Percentiles rank a stretch among this genome's conserved stretches.
Evolutionary conservation across 1,140 invertebrate genomes (phyloP).

Genomic region (Aphidius ervi): DNA sequence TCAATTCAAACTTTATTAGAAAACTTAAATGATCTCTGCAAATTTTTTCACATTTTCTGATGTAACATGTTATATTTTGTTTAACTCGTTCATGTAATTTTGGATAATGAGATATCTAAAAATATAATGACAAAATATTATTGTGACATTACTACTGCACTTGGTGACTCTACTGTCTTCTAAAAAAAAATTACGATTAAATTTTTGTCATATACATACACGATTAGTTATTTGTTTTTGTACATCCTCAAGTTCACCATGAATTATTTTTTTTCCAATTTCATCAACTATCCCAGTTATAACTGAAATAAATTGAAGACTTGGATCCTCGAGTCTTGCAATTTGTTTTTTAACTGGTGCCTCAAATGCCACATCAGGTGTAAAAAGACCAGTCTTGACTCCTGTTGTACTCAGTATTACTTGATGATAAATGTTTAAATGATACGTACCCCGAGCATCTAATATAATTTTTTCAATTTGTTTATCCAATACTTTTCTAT

Average conservation of each 20-base stretch:
- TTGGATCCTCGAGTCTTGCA: conserved; percentile 90
- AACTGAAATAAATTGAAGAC: conserved; percentile 96
- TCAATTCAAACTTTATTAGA: conserved; percentile 94
- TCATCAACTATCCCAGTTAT: conserved; percentile 51
- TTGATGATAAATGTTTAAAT: neutral
- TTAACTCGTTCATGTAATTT: conserved; percentile 96
- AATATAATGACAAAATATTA: conserved; percentile 12
- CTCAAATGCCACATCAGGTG: conserved; percentile 99
- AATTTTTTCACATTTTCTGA: conserved; percentile 89
- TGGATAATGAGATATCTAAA: conserved; percentile 93
- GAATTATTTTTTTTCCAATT: too few species aligned
- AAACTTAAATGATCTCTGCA: conserved; percentile 95
- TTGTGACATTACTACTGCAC: too few species aligned
- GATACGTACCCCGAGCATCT: conserved; percentile 88
- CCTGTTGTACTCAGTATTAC: conserved; percentile 38
- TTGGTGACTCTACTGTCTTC: too few species aligned
- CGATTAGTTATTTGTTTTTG: conserved; percentile 91
- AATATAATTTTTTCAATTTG: conserved; percentile 99
- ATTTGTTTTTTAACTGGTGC: conserved; percentile 99
- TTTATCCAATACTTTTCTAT: conserved; percentile 94
- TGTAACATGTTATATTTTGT: conserved; percentile 90
- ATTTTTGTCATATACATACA: conserved; percentile 52
- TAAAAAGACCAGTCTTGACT: conserved; percentile 95
- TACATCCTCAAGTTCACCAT: conserved; percentile 85
- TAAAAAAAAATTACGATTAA: conserved; percentile 3